Evolutionary conservation across 2,113 vertebrate genomes (phyloP).

Genomic region (Microtus pennsylvanicus): DNA sequence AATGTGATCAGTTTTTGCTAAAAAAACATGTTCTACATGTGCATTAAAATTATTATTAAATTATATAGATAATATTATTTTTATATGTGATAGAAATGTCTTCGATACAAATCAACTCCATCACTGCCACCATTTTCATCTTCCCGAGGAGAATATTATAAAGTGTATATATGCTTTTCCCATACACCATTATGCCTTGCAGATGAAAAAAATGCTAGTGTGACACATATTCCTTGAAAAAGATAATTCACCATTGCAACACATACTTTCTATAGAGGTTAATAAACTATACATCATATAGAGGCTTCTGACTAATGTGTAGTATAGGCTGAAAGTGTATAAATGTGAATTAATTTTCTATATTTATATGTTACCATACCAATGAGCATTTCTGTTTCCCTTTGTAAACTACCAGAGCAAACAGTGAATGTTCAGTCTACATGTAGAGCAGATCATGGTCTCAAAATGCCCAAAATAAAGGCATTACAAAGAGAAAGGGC

Average conservation of each 20-base stretch:
- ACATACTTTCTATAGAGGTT: not conserved
- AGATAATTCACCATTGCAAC: not conserved
- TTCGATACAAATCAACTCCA: not conserved
- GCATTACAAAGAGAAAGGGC: not conserved
- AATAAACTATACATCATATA: not conserved
- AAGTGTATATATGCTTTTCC: not conserved
- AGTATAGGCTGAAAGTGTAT: not conserved
- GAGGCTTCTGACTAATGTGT: not conserved
- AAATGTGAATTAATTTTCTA: not conserved
- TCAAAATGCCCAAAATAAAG: conserved; percentile 20
- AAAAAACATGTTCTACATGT: conserved; percentile 27
- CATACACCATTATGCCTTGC: not conserved
- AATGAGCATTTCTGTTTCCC: not conserved
- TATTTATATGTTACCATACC: not conserved
- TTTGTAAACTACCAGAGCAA: not conserved
- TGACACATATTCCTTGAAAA: not conserved
- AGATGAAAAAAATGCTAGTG: conserved; percentile 20
- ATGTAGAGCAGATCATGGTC: not conserved
- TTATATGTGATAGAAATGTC: conserved; percentile 60
- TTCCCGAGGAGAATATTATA: conserved; percentile 14
- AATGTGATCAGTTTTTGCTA: conserved; percentile 12
- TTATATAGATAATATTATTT: conserved; percentile 7
- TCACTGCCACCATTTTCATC: not conserved
- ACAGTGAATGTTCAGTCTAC: not conserved
- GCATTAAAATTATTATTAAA: conserved; percentile 67